These are phyloP conservation scores for Microctenopoma steveboyesi DNA, from an alignment of 2,797 vertebrate genomes.

Conservation along the genomic window DNA sequence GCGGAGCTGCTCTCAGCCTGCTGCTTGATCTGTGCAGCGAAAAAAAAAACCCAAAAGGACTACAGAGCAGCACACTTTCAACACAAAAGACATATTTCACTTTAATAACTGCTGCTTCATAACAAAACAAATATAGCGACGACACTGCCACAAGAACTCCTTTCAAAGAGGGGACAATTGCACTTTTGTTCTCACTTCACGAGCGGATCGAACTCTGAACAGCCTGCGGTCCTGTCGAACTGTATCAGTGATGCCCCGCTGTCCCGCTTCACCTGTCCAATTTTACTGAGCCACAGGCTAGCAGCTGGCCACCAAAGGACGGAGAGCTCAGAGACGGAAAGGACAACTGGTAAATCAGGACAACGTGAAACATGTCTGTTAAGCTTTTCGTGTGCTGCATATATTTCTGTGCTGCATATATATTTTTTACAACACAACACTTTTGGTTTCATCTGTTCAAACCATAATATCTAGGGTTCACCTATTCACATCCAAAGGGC, in stretches of 20 bases:
- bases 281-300: slow-evolving; percentile 74
- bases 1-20: slow-evolving; percentile 37
- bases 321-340: slow-evolving; percentile 24
- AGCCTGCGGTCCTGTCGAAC: slow-evolving; percentile 62
- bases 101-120: slow-evolving; percentile 29
- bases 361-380: slow-evolving; percentile 18
- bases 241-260: slow-evolving; percentile 71
- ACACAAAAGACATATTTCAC: slow-evolving; percentile 46
- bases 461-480: slow-evolving; percentile 31
- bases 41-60: slow-evolving; percentile 18
- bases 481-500: slow-evolving; percentile 39
- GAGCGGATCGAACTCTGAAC: slow-evolving; percentile 65
- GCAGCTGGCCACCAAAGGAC: slow-evolving; percentile 40
- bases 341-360: slow-evolving; percentile 9
- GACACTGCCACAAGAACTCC: neutral
- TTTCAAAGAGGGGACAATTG: slow-evolving; percentile 22
- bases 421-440: slow-evolving; percentile 10
- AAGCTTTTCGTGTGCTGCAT: slow-evolving; percentile 19
- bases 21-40: slow-evolving; percentile 49
- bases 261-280: slow-evolving; percentile 74
- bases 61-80: slow-evolving; percentile 10
- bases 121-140: slow-evolving; percentile 33
- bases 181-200: slow-evolving; percentile 48
- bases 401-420: slow-evolving; percentile 4
- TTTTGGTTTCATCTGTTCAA: slow-evolving; percentile 22